These are phyloP conservation scores for Cyphomyrus discorhynchus DNA, from an alignment of 2,113 vertebrate genomes.

Conservation along the genomic window DNA sequence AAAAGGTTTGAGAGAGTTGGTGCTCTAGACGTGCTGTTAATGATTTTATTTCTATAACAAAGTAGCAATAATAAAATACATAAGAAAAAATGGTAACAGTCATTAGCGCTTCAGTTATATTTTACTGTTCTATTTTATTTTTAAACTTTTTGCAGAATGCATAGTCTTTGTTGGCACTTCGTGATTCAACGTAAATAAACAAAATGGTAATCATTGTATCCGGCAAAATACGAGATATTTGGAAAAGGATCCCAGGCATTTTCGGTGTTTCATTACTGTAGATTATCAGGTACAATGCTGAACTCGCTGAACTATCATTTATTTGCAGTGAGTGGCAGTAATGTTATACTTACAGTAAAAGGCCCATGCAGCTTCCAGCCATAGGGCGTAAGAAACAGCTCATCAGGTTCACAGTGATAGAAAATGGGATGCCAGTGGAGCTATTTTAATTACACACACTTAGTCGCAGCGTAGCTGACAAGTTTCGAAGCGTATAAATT, in stretches of 20 bases:
- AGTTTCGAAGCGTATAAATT: neutral
- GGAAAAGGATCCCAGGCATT: neutral
- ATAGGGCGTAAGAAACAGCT: neutral
- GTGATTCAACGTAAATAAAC: neutral
- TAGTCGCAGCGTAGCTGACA: neutral
- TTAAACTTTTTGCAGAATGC: neutral
- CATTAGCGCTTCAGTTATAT: neutral
- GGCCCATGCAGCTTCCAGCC: neutral
- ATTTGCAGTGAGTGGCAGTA: neutral
- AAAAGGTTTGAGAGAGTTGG: neutral
- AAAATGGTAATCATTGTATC: neutral
- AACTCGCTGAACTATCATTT: neutral
- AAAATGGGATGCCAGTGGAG: neutral
- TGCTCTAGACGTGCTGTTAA: neutral
- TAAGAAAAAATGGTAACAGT: neutral
- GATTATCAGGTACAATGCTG: neutral
- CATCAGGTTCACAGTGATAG: neutral
- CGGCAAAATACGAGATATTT: neutral
- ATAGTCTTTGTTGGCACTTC: neutral
- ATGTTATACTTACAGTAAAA: neutral
- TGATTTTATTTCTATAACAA: neutral
- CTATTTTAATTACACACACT: neutral
- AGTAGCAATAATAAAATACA: neutral
- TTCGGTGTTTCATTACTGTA: neutral
- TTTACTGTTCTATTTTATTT: neutral